Percentiles rank a stretch among this genome's conserved stretches.
Evolutionary conservation across 2,797 vertebrate species (phyloP).

Genomic region (Prionace glauca): DNA sequence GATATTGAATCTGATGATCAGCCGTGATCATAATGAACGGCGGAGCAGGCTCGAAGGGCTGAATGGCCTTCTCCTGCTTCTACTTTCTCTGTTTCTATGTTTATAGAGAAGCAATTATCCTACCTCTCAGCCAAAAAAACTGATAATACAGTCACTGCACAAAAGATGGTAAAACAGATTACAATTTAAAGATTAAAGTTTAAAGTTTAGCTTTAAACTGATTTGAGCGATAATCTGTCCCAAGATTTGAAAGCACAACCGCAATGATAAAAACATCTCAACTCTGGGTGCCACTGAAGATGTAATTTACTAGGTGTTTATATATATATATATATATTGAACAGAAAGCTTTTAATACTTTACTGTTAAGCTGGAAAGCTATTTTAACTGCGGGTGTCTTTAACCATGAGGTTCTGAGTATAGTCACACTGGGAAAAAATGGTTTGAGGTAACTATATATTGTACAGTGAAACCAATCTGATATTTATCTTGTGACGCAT

Average conservation of each 20-base stretch:
- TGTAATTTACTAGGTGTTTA: background rate
- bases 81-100: no score
- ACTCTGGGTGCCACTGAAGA: background rate
- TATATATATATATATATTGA: background rate
- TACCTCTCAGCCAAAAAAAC: background rate
- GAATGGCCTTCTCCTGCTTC: background rate
- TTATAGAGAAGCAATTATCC: background rate
- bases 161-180: background rate
- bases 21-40: no score
- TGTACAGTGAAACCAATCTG: background rate
- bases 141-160: background rate
- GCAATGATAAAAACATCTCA: background rate
- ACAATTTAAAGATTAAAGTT: no score
- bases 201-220: background rate
- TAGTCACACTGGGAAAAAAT: background rate
- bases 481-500: background rate
- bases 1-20: no score
- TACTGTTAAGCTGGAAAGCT: background rate
- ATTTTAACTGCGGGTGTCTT: background rate
- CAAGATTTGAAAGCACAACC: background rate
- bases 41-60: no score
- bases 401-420: background rate
- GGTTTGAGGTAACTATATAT: background rate
- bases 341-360: no score
- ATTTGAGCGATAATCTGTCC: background rate